phyloP scores from a whole-genome alignment of 2,888 invertebrate species.

The Baronia brevicornis region DNA sequence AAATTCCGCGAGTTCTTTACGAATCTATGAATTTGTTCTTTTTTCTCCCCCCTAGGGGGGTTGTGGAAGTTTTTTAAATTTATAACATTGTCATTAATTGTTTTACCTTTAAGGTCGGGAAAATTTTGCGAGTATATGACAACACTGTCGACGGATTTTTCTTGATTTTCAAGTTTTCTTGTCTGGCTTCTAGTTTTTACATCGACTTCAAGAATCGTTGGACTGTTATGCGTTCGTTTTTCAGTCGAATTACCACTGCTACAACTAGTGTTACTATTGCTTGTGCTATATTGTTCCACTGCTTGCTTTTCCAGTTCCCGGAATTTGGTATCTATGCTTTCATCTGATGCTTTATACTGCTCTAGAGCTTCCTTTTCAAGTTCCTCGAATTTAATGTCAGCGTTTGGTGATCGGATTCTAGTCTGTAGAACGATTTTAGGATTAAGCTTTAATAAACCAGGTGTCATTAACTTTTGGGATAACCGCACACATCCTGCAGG shows the following conservation, averaged over 20 bases:
- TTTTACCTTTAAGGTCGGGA: slow-evolving; percentile 54
- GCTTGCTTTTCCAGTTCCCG: slow-evolving; percentile 80
- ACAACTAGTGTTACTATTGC: slow-evolving; percentile 67
- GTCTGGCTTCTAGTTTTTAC: slow-evolving; percentile 38
- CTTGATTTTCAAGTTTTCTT: slow-evolving; percentile 62
- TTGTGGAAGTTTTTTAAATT: slow-evolving; percentile 73
- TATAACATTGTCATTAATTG: slow-evolving; percentile 52
- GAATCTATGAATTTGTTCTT: slow-evolving; percentile 50
- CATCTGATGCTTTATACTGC: slow-evolving; percentile 75
- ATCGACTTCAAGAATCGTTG: slow-evolving; percentile 33
- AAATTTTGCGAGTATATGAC: slow-evolving; percentile 68
- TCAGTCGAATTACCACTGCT: slow-evolving; percentile 59
- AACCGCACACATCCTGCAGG: slow-evolving; percentile 47
- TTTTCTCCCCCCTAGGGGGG: slow-evolving; percentile 74
- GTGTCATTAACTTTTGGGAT: slow-evolving; percentile 52
- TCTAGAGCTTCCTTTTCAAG: slow-evolving; percentile 77
- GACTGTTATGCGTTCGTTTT: slow-evolving; percentile 37
- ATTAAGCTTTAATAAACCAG: slow-evolving; percentile 58
- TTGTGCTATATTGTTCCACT: slow-evolving; percentile 78
- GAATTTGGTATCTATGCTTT: slow-evolving; percentile 75
- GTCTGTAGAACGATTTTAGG: slow-evolving; percentile 54
- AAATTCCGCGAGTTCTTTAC: slow-evolving; percentile 40
- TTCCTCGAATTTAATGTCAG: slow-evolving; percentile 69
- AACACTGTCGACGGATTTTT: slow-evolving; percentile 58
- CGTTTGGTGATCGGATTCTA: slow-evolving; percentile 44